Percentiles rank a stretch among this genome's conserved stretches.
Evolutionary conservation across 2,888 invertebrate species (phyloP).

Genomic region (Cotesia congregata): DNA sequence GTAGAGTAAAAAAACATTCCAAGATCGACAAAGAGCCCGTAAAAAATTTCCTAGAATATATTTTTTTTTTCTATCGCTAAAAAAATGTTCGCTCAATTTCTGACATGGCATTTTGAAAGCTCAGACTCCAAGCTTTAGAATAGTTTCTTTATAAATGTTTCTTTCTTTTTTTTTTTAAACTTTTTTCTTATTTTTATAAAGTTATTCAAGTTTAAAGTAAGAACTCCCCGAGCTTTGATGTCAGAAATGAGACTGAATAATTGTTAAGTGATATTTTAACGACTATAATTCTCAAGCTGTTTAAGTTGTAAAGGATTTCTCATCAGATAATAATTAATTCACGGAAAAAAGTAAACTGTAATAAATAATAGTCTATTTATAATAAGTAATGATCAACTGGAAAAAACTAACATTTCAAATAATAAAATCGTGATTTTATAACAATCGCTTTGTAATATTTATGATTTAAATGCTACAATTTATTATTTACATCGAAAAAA

Average conservation of each 20-base stretch:
- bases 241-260: not conserved
- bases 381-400: too few species aligned
- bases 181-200: not conserved
- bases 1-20: too few species aligned
- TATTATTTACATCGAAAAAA: too few species aligned
- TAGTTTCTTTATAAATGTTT: not conserved
- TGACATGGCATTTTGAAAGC: not conserved
- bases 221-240: not conserved
- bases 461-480: too few species aligned
- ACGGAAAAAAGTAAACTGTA: too few species aligned
- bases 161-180: not conserved
- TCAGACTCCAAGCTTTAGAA: not conserved
- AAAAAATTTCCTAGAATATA: not conserved
- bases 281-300: not conserved
- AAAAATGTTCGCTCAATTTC: not conserved
- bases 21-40: too few species aligned
- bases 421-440: too few species aligned
- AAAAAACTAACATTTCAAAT: too few species aligned
- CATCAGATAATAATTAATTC: not conserved
- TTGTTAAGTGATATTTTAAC: not conserved
- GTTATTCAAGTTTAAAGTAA: slow-evolving; percentile 1
- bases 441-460: too few species aligned
- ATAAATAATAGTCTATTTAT: too few species aligned
- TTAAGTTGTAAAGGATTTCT: not conserved
- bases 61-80: not conserved